phyloP scores from a whole-genome alignment of 1,140 invertebrate genomes.

The Heterodera schachtii region DNA sequence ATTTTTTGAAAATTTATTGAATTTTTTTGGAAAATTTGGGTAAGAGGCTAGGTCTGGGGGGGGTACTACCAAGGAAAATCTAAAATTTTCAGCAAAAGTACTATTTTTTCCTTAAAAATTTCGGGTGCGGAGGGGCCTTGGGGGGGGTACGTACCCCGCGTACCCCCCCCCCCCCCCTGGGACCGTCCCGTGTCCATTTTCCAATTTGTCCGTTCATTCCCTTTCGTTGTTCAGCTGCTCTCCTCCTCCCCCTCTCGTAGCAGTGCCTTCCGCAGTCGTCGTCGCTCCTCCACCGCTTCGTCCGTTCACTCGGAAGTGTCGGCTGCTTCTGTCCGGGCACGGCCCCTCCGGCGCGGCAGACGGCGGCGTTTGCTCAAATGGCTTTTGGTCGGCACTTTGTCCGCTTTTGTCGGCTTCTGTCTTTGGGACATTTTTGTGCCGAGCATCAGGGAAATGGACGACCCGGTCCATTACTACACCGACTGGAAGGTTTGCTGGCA shows the following conservation, averaged over 20 bases:
- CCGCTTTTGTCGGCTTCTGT: neutral
- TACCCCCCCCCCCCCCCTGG: too few species aligned
- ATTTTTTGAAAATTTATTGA: too few species aligned
- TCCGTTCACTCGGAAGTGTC: neutral
- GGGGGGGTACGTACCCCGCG: too few species aligned
- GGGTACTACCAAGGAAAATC: too few species aligned
- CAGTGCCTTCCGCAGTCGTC: neutral
- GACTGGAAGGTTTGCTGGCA: conserved; percentile 56
- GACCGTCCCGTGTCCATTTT: neutral
- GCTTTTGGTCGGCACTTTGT: conserved; percentile 17
- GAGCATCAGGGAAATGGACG: conserved; percentile 48
- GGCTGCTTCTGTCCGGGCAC: too few species aligned
- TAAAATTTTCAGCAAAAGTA: too few species aligned
- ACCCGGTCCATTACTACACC: conserved; percentile 58
- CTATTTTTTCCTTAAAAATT: too few species aligned
- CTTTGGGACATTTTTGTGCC: conserved; percentile 37
- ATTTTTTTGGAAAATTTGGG: too few species aligned
- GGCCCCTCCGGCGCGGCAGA: neutral
- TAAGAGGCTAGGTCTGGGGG: too few species aligned
- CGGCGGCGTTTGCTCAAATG: conserved; percentile 15
- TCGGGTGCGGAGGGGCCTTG: too few species aligned
- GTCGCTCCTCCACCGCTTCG: neutral
- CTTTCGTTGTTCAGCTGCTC: neutral
- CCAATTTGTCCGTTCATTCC: neutral
- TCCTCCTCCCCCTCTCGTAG: neutral